These are phyloP conservation scores for Idaea straminata DNA, from an alignment of 2,888 invertebrate genomes.

Conservation along the genomic window DNA sequence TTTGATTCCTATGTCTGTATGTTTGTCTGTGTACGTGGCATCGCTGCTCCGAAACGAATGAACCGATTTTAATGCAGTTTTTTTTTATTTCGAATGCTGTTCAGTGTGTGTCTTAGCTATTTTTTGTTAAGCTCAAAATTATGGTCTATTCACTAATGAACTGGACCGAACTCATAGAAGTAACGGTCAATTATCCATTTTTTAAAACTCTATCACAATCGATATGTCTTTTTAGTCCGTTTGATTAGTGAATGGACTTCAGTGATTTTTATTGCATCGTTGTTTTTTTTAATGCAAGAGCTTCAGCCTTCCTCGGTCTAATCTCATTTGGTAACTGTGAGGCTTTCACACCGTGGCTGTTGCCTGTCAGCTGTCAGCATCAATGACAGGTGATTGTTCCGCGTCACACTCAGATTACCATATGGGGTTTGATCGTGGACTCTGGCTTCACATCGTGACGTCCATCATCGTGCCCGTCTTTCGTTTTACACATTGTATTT, in stretches of 20 bases:
- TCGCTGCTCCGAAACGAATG: background rate
- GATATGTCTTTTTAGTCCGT: background rate
- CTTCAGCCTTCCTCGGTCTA: conserved; percentile 85
- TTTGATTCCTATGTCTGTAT: background rate
- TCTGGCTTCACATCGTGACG: conserved; percentile 71
- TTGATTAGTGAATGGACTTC: background rate
- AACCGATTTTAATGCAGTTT: conserved; percentile 11
- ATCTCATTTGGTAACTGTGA: conserved; percentile 99
- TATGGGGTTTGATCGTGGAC: conserved; percentile 88
- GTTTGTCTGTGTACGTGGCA: background rate
- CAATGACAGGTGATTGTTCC: conserved; percentile 39
- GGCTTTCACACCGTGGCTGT: conserved; percentile 72
- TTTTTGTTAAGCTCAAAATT: conserved; percentile 3
- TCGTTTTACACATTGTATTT: conserved; percentile 51
- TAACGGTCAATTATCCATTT: too few species aligned
- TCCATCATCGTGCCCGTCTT: conserved; percentile 49
- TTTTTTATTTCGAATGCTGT: conserved; percentile 24
- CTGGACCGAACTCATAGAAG: too few species aligned
- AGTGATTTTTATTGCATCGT: conserved; percentile 7
- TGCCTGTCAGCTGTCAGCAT: conserved; percentile 37
- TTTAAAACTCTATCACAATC: too few species aligned
- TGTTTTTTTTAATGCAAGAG: conserved; percentile 34
- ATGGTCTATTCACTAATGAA: too few species aligned
- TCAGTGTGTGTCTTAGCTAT: conserved; percentile 37
- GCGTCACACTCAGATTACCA: conserved; percentile 88